Evolutionary conservation across 2,888 invertebrate species (phyloP), one percentile per base, ranked within the genome.

Genomic region (Stenichneumon culpator): DNA sequence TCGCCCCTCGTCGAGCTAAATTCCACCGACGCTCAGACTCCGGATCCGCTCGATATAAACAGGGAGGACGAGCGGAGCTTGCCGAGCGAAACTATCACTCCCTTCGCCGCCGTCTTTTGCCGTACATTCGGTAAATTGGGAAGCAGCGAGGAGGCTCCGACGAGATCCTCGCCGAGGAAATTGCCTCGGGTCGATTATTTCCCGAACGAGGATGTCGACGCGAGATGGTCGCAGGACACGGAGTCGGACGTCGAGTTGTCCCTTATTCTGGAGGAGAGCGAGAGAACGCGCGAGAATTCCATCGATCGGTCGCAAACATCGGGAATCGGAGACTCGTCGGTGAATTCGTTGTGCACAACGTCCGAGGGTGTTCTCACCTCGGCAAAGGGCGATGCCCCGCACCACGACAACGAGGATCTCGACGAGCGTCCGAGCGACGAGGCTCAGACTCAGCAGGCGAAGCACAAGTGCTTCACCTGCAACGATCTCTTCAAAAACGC

Each of bases 391-490:
- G 28, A 52, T 25, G 22, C n/a, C 5, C 14, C 36, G 16, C 14
- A 32, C 7, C 50, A n/a, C n/a, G 39, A 19, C 9, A 25, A 69
- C 11, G 54, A 47, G 14, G 44, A 70, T 28, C 54, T 47, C 54
- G 79, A 52, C n/a, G 78, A 72, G 63, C 63, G 50, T 25, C 22
- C 63, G 9, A 11, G 63, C 19, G 28, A 60, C 22, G 74, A 82
- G 19, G 44, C 60, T 32, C 44, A 19, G 19, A 32, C 32, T 32
- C 32, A 0, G 32, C 32, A 32, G 19, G 14, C 25, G 2, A 22
- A 0, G n/a, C 81, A 84, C 44, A 85, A 60, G 44, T 89, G 89
- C 60, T 68, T 70, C 3, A 68, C 60, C 22, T 90, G 89, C 50
- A 68, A 68, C 36, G n/a, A 6, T 6, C 22, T 11, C 3, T 89